Evolutionary conservation across 2,797 vertebrate species (phyloP).

Genomic region (Epinephelus coioides): DNA sequence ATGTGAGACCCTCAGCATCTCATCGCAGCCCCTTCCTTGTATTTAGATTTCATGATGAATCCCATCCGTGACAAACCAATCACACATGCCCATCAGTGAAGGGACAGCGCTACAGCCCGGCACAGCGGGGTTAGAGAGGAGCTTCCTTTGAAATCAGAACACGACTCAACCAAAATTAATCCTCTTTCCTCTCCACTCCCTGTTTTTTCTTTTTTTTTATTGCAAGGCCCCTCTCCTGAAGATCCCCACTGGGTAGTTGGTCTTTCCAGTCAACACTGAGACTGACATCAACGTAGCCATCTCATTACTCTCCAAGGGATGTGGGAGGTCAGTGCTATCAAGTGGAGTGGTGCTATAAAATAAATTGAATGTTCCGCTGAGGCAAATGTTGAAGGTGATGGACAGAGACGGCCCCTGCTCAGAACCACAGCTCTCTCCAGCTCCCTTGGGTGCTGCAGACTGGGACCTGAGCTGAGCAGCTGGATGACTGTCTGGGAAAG

Average conservation of each 20-base stretch:
- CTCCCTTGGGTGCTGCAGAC: conserved; percentile 69
- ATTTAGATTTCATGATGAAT: conserved; percentile 72
- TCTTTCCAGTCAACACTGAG: conserved; percentile 67
- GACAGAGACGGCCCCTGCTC: conserved; percentile 75
- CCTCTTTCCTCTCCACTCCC: conserved; percentile 46
- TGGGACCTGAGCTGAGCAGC: conserved; percentile 67
- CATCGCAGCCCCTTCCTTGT: conserved; percentile 37
- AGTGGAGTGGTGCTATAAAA: conserved; percentile 85
- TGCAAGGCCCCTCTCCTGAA: conserved; percentile 57
- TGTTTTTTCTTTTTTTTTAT: conserved; percentile 45
- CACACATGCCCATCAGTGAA: conserved; percentile 62
- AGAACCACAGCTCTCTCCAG: conserved; percentile 59
- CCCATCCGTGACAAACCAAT: conserved; percentile 66
- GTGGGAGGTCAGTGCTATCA: conserved; percentile 82
- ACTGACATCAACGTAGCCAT: conserved; percentile 79
- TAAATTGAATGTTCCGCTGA: conserved; percentile 84
- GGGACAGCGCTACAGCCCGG: conserved; percentile 48
- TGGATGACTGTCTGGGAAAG: conserved; percentile 67
- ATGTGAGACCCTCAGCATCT: conserved; percentile 45
- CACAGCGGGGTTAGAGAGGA: conserved; percentile 35
- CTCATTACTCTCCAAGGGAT: conserved; percentile 82
- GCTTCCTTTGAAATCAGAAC: conserved; percentile 69
- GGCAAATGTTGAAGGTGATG: conserved; percentile 83
- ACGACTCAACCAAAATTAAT: conserved; percentile 60
- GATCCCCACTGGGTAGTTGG: conserved; percentile 64